These are phyloP conservation scores for Bettongia penicillata DNA, from an alignment of 2,113 vertebrate species.

Conservation along the genomic window DNA sequence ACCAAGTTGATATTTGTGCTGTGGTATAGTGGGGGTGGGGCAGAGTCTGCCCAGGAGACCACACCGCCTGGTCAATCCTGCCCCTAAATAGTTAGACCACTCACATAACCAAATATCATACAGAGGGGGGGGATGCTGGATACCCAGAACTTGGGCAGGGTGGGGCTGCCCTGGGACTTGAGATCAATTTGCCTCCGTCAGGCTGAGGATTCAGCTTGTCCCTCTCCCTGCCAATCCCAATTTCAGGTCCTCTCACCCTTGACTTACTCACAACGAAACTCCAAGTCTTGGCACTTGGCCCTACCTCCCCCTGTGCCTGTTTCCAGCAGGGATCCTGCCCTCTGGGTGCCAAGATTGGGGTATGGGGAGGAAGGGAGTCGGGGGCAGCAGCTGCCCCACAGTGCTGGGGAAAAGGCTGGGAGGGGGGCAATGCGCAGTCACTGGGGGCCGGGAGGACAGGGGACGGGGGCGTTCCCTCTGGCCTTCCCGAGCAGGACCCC, in stretches of 20 bases:
- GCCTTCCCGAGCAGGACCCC: slow-evolving; percentile 76
- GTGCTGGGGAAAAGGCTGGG: not conserved
- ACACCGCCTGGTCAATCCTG: not conserved
- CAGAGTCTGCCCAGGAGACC: slow-evolving; percentile 11
- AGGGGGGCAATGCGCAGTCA: slow-evolving; percentile 54
- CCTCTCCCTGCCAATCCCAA: not conserved
- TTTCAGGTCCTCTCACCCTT: not conserved
- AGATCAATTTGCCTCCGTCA: not conserved
- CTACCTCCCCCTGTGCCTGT: slow-evolving; percentile 62
- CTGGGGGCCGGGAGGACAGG: not conserved
- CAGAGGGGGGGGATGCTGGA: not conserved
- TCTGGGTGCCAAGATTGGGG: slow-evolving; percentile 53
- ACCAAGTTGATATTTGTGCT: not conserved
- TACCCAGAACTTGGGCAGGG: not conserved
- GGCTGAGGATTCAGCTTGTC: not conserved
- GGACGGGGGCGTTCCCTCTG: slow-evolving; percentile 68
- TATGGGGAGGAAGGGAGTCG: slow-evolving; percentile 60
- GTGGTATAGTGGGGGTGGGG: not conserved
- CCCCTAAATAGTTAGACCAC: not conserved
- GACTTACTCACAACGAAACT: not conserved
- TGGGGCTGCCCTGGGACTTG: not conserved
- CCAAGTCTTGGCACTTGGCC: slow-evolving; percentile 66
- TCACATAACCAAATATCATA: not conserved
- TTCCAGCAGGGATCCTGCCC: slow-evolving; percentile 73
- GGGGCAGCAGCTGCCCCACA: slow-evolving; percentile 49